Evolutionary conservation across 2,797 vertebrate species (phyloP).

Genomic region (Cirrhinus mrigala): DNA sequence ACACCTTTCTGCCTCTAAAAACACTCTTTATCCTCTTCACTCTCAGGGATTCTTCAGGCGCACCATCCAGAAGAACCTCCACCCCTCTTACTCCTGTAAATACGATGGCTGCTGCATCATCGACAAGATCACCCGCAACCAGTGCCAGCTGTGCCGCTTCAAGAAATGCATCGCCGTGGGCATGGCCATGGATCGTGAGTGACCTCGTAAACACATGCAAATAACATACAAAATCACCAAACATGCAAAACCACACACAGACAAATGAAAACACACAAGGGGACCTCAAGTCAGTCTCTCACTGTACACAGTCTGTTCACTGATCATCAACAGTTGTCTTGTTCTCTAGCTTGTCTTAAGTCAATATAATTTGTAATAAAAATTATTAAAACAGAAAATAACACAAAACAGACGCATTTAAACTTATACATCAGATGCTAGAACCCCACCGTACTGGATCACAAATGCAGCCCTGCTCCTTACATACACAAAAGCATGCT

Average conservation of each 20-base stretch:
- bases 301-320: not conserved
- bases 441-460: not conserved
- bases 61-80: conserved; percentile 98
- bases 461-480: not conserved
- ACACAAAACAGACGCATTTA: not conserved
- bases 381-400: conserved; percentile 1
- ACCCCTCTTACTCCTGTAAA: conserved; percentile 95
- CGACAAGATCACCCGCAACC: conserved; percentile 98
- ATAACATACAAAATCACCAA: conserved; percentile 6
- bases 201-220: conserved; percentile 14
- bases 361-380: not conserved
- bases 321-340: not conserved
- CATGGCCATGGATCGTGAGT: conserved; percentile 99
- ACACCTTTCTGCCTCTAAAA: not conserved
- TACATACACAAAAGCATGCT: conserved; percentile 21
- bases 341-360: not conserved
- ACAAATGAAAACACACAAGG: conserved; percentile 15
- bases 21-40: conserved; percentile 23
- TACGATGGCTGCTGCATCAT: conserved; percentile 98
- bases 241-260: conserved; percentile 32
- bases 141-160: conserved; percentile 98
- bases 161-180: conserved; percentile 98
- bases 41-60: conserved; percentile 94
- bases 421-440: not conserved
- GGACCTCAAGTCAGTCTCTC: not conserved